phyloP scores from a whole-genome alignment of 2,113 vertebrate genomes.

The Mus spicilegus region DNA sequence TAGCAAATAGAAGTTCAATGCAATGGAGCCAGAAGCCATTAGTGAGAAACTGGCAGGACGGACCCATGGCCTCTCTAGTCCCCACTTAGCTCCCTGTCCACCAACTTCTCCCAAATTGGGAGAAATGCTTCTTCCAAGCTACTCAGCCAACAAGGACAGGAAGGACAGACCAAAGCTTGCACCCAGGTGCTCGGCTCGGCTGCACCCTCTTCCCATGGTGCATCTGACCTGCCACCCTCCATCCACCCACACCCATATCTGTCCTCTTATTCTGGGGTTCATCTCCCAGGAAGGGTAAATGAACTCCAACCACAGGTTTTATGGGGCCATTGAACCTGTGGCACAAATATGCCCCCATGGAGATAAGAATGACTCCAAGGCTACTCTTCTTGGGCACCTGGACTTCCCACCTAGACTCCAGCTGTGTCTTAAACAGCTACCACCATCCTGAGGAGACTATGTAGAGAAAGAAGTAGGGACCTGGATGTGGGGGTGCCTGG shows the following conservation, averaged over 20 bases:
- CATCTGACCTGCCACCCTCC: background rate
- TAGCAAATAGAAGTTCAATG: background rate
- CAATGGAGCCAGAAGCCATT: fast-evolving
- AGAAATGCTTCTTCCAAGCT: background rate
- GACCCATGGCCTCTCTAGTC: background rate
- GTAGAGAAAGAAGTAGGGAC: background rate
- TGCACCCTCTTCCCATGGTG: background rate
- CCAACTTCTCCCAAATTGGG: background rate
- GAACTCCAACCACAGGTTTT: slow-evolving; percentile 68
- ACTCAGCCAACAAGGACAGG: background rate
- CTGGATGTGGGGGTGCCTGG: background rate
- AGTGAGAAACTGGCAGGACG: background rate
- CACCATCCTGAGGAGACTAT: background rate
- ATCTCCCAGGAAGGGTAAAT: slow-evolving; percentile 47
- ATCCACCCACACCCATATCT: background rate
- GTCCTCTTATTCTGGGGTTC: background rate
- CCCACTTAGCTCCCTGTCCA: background rate
- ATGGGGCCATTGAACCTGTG: slow-evolving; percentile 61
- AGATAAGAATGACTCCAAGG: slow-evolving; percentile 59
- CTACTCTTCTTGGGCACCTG: background rate
- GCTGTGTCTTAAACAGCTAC: background rate
- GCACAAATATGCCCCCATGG: background rate
- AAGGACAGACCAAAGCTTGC: background rate
- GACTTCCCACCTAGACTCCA: slow-evolving; percentile 38
- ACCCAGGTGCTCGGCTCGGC: background rate